Evolutionary conservation across 2,888 invertebrate species (phyloP).

Genomic region (Pachycephus smyrnensis): DNA sequence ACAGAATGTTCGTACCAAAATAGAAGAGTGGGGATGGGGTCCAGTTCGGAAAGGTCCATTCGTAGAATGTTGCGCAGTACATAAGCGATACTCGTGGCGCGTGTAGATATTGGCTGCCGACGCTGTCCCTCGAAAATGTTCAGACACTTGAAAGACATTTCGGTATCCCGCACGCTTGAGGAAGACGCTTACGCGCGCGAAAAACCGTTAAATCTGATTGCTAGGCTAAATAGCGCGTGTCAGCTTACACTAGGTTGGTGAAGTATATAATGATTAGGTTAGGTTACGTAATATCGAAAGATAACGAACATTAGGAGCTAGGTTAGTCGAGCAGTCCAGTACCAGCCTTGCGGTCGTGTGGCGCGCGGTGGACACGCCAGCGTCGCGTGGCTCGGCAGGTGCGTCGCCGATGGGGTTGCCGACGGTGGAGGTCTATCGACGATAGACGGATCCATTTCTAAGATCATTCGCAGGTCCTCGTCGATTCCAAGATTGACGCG

Average conservation of each 20-base stretch:
- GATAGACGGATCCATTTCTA: slow-evolving; percentile 74
- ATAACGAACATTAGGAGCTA: slow-evolving; percentile 31
- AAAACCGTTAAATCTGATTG: neutral
- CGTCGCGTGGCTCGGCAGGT: neutral
- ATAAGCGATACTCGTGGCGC: neutral
- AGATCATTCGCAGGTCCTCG: slow-evolving; percentile 72
- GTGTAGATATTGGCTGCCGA: neutral
- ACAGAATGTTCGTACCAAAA: neutral
- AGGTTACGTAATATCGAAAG: neutral
- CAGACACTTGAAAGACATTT: neutral
- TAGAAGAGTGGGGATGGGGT: neutral
- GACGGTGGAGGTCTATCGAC: slow-evolving; percentile 65
- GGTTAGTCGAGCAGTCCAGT: slow-evolving; percentile 44
- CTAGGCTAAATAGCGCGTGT: neutral
- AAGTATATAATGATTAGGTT: neutral
- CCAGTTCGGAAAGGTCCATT: neutral
- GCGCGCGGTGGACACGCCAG: slow-evolving; percentile 46
- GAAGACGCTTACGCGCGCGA: neutral
- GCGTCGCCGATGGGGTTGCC: neutral
- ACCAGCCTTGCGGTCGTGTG: slow-evolving; percentile 64
- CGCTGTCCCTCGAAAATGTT: neutral
- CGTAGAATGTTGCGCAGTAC: neutral
- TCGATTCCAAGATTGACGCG: slow-evolving; percentile 72
- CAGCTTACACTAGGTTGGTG: neutral
- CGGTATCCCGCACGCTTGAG: neutral